These are phyloP conservation scores for Ramazzottius varieornatus DNA, from an alignment of 2,888 invertebrate species.

Conservation along the genomic window DNA sequence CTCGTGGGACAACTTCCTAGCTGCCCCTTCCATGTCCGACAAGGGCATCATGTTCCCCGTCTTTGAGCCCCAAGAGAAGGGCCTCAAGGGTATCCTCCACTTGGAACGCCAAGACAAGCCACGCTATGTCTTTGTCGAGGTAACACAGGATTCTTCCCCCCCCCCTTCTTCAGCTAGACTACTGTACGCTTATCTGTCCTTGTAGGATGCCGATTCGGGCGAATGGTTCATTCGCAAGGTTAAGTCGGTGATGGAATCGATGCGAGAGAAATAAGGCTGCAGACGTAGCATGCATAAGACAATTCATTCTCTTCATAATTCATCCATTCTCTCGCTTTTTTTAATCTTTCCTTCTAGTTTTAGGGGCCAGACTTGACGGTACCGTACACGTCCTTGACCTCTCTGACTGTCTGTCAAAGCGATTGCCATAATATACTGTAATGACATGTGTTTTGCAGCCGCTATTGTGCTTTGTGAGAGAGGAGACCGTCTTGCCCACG, in stretches of 20 bases:
- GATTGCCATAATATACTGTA: too few relatives aligned
- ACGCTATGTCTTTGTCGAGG: background rate
- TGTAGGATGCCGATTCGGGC: background rate
- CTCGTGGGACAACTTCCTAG: background rate
- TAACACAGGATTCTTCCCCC: background rate
- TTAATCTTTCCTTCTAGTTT: too few relatives aligned
- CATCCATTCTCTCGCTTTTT: too few relatives aligned
- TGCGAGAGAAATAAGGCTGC: background rate
- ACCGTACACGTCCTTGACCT: too few relatives aligned
- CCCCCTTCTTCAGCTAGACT: too few relatives aligned
- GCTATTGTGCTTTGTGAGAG: too few relatives aligned
- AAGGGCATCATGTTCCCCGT: conserved; percentile 3
- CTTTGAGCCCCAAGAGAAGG: background rate
- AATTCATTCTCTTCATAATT: too few relatives aligned
- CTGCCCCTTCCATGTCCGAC: background rate
- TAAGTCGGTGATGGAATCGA: background rate
- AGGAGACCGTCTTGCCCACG: too few relatives aligned
- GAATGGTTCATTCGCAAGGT: background rate
- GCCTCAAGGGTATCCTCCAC: background rate
- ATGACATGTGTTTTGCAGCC: too few relatives aligned
- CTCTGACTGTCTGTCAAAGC: too few relatives aligned
- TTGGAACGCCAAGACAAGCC: background rate
- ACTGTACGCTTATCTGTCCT: background rate
- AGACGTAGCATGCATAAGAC: too few relatives aligned
- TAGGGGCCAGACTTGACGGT: too few relatives aligned